Percentiles rank a stretch among this genome's conserved stretches.
phyloP scores from a whole-genome alignment of 2,888 invertebrate species.

The Hartigia nigra region DNA sequence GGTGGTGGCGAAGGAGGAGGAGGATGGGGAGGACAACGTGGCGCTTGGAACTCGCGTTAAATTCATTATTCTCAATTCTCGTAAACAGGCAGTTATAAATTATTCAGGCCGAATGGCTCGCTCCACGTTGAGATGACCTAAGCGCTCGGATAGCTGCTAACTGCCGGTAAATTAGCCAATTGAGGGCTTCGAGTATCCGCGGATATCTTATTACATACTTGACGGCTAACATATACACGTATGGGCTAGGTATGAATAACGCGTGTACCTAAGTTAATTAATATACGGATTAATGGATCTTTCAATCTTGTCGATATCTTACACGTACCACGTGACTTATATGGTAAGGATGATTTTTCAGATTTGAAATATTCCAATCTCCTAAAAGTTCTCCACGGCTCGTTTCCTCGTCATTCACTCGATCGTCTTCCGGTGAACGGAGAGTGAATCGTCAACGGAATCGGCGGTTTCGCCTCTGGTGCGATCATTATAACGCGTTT shows the following conservation, averaged over 20 bases:
- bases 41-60: constrained; percentile 46
- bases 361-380: neutral
- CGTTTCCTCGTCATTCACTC: neutral
- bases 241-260: neutral
- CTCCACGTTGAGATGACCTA: constrained; percentile 61
- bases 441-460: neutral
- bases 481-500: constrained; percentile 7
- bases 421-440: constrained; percentile 1
- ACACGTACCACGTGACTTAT: neutral
- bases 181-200: constrained; percentile 67
- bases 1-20: neutral
- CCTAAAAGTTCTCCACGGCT: neutral
- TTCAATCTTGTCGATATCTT: neutral
- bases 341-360: neutral
- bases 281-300: neutral
- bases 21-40: constrained; percentile 23
- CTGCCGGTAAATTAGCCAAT: constrained; percentile 66
- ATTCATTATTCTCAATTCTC: constrained; percentile 67
- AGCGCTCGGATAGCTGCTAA: constrained; percentile 64
- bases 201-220: constrained; percentile 65
- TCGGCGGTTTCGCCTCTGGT: neutral
- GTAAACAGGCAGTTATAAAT: constrained; percentile 67
- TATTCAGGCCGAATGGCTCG: constrained; percentile 65
- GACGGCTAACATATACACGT: neutral
- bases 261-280: neutral